Percentiles rank a stretch among this genome's conserved stretches.
These are phyloP conservation scores for Oryzias dopingdopingensis DNA, from an alignment of 2,797 vertebrate species.

Conservation along the genomic window DNA sequence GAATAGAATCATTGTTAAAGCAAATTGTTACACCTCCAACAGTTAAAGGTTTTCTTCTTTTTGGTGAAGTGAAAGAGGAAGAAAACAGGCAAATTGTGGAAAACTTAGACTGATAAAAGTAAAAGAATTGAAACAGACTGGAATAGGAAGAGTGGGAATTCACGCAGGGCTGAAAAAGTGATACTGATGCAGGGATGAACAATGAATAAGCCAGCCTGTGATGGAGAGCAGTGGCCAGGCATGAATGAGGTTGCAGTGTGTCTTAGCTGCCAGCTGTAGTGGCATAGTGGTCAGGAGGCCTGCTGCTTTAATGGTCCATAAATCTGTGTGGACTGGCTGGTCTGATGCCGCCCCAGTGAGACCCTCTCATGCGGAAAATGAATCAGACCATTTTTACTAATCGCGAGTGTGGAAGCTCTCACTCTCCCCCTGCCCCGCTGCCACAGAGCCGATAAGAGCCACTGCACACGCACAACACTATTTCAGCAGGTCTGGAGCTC, in stretches of 20 bases:
- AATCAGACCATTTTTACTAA: conserved; percentile 91
- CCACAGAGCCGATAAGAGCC: conserved; percentile 86
- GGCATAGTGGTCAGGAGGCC: conserved; percentile 82
- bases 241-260: conserved; percentile 71
- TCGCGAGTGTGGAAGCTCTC: conserved; percentile 74
- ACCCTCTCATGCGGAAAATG: conserved; percentile 96
- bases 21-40: too few relatives aligned
- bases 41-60: conserved; percentile 19
- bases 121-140: conserved; percentile 30
- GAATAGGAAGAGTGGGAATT: conserved; percentile 54
- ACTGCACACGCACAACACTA: conserved; percentile 76
- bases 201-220: conserved; percentile 57
- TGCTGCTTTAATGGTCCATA: conserved; percentile 97
- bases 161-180: conserved; percentile 63
- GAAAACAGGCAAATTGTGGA: conserved; percentile 3
- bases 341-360: conserved; percentile 84
- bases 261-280: conserved; percentile 64
- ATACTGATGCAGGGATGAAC: conserved; percentile 60
- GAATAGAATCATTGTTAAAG: too few relatives aligned
- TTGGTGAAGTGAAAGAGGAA: conserved; percentile 16
- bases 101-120: conserved; percentile 1
- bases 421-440: conserved; percentile 77
- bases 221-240: conserved; percentile 55
- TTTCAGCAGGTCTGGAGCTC: conserved; percentile 82
- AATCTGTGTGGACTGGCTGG: conserved; percentile 90